Percentiles rank a stretch among this genome's conserved stretches.
Conservation (phyloP, 2,888 invertebrate species). For the Cheilosia urbana region DNA sequence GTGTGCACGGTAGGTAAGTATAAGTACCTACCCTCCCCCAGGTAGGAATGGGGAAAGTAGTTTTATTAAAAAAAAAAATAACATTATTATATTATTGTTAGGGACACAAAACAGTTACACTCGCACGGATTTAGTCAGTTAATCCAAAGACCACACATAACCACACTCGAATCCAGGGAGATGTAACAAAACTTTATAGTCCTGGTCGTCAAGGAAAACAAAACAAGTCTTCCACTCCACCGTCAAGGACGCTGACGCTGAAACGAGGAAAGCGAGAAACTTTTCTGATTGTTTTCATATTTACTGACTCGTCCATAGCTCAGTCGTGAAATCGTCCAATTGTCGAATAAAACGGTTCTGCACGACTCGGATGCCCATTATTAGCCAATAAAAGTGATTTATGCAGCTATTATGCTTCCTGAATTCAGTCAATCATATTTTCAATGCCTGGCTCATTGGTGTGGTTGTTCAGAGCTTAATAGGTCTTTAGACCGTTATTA, state of each 20-base stretch:
- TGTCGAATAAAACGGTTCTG: constrained; percentile 62
- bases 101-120: neutral
- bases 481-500: constrained; percentile 66
- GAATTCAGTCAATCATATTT: constrained; percentile 73
- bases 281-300: constrained; percentile 59
- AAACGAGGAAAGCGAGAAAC: constrained; percentile 5
- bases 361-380: constrained; percentile 69
- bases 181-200: neutral
- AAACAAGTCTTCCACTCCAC: neutral
- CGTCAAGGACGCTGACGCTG: constrained; percentile 7
- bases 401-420: constrained; percentile 64
- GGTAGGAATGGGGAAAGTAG: neutral
- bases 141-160: neutral
- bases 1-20: neutral
- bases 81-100: too few species aligned
- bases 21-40: neutral
- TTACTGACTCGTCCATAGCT: constrained; percentile 60
- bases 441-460: constrained; percentile 42
- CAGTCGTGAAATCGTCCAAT: constrained; percentile 72
- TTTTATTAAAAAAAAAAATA: too few species aligned
- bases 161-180: neutral
- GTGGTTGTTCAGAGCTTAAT: constrained; percentile 61
- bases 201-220: constrained; percentile 10
- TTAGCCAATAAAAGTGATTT: constrained; percentile 75
- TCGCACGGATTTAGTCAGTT: neutral